phyloP scores from a whole-genome alignment of 2,797 vertebrate genomes.

The Muscicapa comitata region DNA sequence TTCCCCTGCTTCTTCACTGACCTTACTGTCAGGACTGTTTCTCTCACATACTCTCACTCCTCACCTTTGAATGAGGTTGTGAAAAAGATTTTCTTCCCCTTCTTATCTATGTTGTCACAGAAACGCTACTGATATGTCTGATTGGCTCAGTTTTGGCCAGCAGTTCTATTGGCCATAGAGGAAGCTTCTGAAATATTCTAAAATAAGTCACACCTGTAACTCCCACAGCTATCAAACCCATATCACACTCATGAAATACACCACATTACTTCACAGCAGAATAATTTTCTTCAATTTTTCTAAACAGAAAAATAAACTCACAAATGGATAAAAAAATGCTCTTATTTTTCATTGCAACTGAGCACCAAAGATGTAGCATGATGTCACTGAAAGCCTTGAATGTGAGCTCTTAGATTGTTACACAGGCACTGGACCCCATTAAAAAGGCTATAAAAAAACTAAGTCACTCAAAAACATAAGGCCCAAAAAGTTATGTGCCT shows the following conservation, averaged over 20 bases:
- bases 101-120: neutral
- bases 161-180: neutral
- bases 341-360: neutral
- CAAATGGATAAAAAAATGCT: neutral
- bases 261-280: neutral
- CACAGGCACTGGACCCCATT: neutral
- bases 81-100: no score
- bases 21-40: neutral
- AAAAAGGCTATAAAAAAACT: neutral
- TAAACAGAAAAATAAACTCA: neutral
- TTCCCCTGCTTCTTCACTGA: neutral
- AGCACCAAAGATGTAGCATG: neutral
- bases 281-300: neutral
- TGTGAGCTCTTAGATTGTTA: neutral
- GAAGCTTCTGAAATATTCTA: neutral
- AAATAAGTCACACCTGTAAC: neutral
- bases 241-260: neutral
- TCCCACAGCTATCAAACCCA: neutral
- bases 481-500: neutral
- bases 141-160: neutral
- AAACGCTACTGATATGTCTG: fast-evolving
- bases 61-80: neutral
- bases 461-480: neutral
- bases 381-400: neutral
- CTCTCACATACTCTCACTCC: neutral